Evolutionary conservation across 2,797 vertebrate species (phyloP), one percentile per base, ranked within the genome.

Genomic region (Tinamus major): DNA sequence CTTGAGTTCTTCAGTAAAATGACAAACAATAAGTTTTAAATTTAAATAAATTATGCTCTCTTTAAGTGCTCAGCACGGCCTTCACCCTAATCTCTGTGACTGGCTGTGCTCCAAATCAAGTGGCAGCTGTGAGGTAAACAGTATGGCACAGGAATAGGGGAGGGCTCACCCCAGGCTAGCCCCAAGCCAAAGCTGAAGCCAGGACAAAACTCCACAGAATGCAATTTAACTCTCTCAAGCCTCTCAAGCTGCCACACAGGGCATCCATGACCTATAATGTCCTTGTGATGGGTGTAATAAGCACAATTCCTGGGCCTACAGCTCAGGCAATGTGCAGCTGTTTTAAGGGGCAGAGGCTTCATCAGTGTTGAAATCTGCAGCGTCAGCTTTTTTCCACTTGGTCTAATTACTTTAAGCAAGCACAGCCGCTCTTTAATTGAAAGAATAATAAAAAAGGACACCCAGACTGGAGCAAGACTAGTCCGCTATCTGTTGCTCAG

Each of bases 91-190:
- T 21, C 68, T 65, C 44, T 33, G 56, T 77, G 26, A 67, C 68
- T 42, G 27, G 29, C 23, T 31, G 4, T 48, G 44, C 23, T 87
- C 39, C 55, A 24, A 11, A 64, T 24, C 27, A 13, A 74, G 49
- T 82, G 19, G 51, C 77, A 83, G 4, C 5, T 55, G 24, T 18
- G 51, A 39, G 4, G 5, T 26, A 69, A 63, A 44, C 41, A 71
- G 33, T 0, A 0, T 58, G 1, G 31, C 9, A 2, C 23, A 27
- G 48, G 58, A 23, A 26, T 0, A 78, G n/a, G 8, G 29, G 18
- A 69, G n/a, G 17, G 49, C n/a, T 89, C 44, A 11, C 17, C 78
- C 44, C 21, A 4, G 1, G 46, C 9, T 42, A 80, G 65, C 35
- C 51, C 5, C 2, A 41, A 7, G 17, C 27, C 80, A 75, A 70